Conservation (phyloP, 2,888 invertebrate genomes). For the Camponotus fellah region DNA sequence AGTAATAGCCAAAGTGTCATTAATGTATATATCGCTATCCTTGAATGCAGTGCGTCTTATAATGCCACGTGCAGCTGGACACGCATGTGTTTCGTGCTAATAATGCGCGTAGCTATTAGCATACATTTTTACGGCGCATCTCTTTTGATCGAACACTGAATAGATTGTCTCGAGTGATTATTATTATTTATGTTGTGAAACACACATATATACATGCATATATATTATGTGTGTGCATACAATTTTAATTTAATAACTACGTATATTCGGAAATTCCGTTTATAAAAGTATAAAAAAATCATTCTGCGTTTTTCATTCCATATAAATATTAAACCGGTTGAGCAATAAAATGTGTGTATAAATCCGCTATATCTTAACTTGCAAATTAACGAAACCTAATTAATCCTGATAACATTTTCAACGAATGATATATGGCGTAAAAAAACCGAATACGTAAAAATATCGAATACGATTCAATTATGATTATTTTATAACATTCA, state of each 20-base stretch:
- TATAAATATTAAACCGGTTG: constrained; percentile 2
- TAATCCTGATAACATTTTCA: constrained; percentile 20
- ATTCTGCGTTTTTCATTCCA: background rate
- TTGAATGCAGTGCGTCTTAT: constrained; percentile 32
- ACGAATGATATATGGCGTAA: background rate
- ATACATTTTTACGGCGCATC: constrained; percentile 52
- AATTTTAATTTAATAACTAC: background rate
- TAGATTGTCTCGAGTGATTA: constrained; percentile 2
- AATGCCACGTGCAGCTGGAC: constrained; percentile 4
- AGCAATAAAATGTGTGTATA: background rate
- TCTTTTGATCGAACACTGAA: constrained; percentile 44
- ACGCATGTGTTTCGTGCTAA: constrained; percentile 1
- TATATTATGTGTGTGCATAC: background rate
- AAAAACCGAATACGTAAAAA: background rate
- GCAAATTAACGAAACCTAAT: constrained; percentile 2
- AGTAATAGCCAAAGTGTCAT: constrained; percentile 3
- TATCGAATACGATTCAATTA: background rate
- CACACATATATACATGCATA: too few species aligned
- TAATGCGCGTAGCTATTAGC: constrained; percentile 60
- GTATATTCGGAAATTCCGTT: background rate
- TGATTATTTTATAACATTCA: background rate
- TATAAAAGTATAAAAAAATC: background rate
- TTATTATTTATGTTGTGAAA: background rate
- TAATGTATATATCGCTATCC: constrained; percentile 28
- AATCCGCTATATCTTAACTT: background rate